Evolutionary conservation across 2,113 vertebrate species (phyloP), one percentile per base, ranked within the genome.

Genomic region (Pyrgilauda ruficollis): DNA sequence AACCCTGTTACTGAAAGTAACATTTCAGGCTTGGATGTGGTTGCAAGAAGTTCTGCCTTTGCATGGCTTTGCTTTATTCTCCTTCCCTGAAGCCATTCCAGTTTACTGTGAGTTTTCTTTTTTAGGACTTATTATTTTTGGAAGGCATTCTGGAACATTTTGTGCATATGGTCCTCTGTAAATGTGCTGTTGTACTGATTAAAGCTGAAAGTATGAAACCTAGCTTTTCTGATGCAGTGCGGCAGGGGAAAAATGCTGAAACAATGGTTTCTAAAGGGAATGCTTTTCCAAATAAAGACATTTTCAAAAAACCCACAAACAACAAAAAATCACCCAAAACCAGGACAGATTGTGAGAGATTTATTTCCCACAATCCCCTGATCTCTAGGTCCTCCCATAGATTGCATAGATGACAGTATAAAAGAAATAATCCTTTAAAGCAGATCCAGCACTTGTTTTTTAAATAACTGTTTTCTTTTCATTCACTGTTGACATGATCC

Each of bases 81-180:
- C 62, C n/a, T 83, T 94, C 62, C 69, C 79, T 84, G 56, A 78
- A 92, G 73, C 76, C 92, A 35, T 77, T 96, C 49, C 21, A 89
- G 85, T 89, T 94, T 94, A 87, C 81, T 81, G 76, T 79, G 91
- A 94, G 87, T 50, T 95, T 96, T 95, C 92, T 90, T 94, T 97
- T 89, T 96, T 90, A 89, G 75, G 73, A 41, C 67, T 97, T 97
- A 97, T 97, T 98, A 97, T 97, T 97, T 98, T 98, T 97, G 97
- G 97, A 97, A 97, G 92, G 80, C 33, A 19, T 85, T 97, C 96
- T 93, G 97, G 97, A 98, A 98, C 98, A 97, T 93, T 97, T 86
- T 97, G 97, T 97, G 94, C 83, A 47, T 94, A 93, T 96, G 82
- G 84, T 70, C 59, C 83, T 93, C 69, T 91, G 87, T 84, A 96